Percentiles rank a stretch among this genome's conserved stretches.
Evolutionary conservation across 1,140 invertebrate species (phyloP).

Genomic region (Drosophila asahinai): DNA sequence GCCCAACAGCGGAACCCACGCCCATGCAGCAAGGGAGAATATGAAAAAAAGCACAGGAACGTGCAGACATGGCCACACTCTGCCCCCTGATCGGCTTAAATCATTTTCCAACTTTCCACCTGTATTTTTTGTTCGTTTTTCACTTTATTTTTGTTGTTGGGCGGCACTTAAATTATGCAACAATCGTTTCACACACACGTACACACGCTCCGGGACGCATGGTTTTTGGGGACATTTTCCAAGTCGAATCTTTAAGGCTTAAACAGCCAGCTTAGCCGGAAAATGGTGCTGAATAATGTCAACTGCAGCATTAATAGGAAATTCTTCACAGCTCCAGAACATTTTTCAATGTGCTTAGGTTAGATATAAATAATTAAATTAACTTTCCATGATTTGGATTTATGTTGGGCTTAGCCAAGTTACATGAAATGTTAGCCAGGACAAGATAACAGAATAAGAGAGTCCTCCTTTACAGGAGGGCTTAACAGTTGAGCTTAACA

Average conservation of each 20-base stretch:
- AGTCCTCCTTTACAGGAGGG: not conserved
- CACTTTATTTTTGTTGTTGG: constrained; percentile 17
- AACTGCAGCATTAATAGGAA: constrained; percentile 44
- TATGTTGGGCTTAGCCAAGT: not conserved
- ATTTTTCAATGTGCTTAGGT: constrained; percentile 3
- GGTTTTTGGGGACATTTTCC: constrained; percentile 24
- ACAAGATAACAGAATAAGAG: constrained; percentile 13
- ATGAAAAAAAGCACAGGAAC: not conserved
- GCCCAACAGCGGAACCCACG: not conserved
- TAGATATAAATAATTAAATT: constrained; percentile 13
- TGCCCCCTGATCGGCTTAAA: constrained; percentile 44
- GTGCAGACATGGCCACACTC: constrained; percentile 10
- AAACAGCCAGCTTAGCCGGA: not conserved
- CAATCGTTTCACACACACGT: constrained; percentile 31
- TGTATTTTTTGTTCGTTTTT: constrained; percentile 10
- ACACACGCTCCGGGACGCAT: constrained; percentile 4
- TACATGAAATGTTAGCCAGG: not conserved
- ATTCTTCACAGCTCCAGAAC: constrained; percentile 18
- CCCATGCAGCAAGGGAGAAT: not conserved
- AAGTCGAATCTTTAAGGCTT: constrained; percentile 12
- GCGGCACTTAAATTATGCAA: constrained; percentile 57
- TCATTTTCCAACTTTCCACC: constrained; percentile 46
- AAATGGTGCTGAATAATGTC: constrained; percentile 24
- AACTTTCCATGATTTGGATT: not conserved
- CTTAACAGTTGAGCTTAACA: not conserved